Percentiles rank a stretch among this genome's conserved stretches.
phyloP scores from a whole-genome alignment of 2,797 vertebrate species.

The Paramormyrops hopkinsi region DNA sequence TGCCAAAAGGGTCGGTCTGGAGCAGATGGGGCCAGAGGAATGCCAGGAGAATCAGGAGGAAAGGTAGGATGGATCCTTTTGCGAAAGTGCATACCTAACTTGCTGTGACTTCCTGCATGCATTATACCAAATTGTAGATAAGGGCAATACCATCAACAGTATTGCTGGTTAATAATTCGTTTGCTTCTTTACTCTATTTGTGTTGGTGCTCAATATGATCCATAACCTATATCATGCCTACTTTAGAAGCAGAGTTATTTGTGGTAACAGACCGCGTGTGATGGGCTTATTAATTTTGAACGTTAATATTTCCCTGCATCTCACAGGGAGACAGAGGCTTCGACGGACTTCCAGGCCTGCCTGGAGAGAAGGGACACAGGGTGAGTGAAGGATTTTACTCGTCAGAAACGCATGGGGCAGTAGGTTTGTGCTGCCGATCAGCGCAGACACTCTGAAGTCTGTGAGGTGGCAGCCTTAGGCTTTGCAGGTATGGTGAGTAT shows the following conservation, averaged over 20 bases:
- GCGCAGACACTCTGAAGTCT: not conserved
- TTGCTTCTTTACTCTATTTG: not conserved
- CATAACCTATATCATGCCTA: not conserved
- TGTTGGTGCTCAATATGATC: not conserved
- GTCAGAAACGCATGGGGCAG: not conserved
- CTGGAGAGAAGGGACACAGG: constrained; percentile 69
- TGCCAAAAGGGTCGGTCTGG: constrained; percentile 80
- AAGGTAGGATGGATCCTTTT: constrained; percentile 63
- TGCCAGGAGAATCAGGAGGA: constrained; percentile 85
- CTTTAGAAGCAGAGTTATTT: not conserved
- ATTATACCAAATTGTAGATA: not conserved
- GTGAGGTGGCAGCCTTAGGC: not conserved
- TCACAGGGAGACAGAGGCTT: constrained; percentile 68
- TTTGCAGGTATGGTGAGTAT: not conserved
- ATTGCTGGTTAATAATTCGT: not conserved
- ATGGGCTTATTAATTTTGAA: not conserved
- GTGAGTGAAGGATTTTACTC: constrained; percentile 44
- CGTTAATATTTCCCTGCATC: not conserved
- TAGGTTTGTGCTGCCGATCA: not conserved
- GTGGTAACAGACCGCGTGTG: not conserved
- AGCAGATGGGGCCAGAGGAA: constrained; percentile 86
- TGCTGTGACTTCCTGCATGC: not conserved
- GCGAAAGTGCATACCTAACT: not conserved
- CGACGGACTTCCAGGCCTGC: constrained; percentile 70
- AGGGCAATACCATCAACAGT: not conserved